phyloP scores from a whole-genome alignment of 2,888 invertebrate genomes.

The Coremacera marginata region DNA sequence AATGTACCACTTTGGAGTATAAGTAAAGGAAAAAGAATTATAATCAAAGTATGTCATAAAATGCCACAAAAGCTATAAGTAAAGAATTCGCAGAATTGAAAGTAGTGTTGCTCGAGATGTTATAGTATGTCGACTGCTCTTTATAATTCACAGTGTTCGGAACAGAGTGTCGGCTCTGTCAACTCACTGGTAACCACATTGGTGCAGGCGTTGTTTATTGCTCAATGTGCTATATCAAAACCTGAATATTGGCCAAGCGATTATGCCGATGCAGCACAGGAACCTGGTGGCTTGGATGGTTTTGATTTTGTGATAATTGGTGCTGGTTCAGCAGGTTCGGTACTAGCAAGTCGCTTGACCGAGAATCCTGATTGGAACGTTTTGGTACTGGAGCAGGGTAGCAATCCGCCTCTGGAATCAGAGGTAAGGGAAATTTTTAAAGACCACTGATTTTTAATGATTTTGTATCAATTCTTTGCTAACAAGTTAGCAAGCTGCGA shows the following conservation, averaged over 20 bases:
- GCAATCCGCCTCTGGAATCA: conserved; percentile 71
- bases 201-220: conserved; percentile 72
- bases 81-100: no score
- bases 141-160: conserved; percentile 46
- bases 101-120: no score
- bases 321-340: conserved; percentile 74
- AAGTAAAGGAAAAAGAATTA: no score
- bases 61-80: no score
- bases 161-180: conserved; percentile 52
- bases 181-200: conserved; percentile 71
- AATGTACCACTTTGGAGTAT: no score
- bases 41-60: no score
- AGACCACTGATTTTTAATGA: no score
- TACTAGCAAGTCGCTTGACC: conserved; percentile 51
- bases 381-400: conserved; percentile 82
- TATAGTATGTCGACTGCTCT: not conserved
- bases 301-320: conserved; percentile 70
- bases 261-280: conserved; percentile 49
- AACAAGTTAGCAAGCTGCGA: no score
- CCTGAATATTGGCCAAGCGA: conserved; percentile 72
- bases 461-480: no score
- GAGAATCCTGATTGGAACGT: conserved; percentile 82
- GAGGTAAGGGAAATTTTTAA: conserved; percentile 54
- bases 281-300: conserved; percentile 59
- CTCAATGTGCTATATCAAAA: conserved; percentile 72